Base-by-base conservation (phyloP, 2,888 invertebrate genomes). In the Lepidocyrtoides sp. region DNA sequence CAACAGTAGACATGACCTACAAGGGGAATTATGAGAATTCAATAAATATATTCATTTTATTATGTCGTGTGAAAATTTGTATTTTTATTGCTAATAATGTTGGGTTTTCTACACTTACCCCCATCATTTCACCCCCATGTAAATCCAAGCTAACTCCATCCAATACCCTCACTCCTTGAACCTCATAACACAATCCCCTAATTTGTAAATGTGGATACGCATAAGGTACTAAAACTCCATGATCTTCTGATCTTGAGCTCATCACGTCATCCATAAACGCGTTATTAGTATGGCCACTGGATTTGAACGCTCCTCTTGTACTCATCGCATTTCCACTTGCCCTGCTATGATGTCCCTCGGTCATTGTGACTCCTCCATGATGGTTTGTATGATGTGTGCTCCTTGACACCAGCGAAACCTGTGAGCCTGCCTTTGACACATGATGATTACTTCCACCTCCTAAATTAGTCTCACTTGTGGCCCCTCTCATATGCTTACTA, bases 41-140 rank as follows among this genome's bases (percentile, higher is more conserved):
- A n/a, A n/a, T n/a, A n/a, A n/a, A n/a, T n/a, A n/a, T n/a, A n/a
- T n/a, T n/a, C n/a, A n/a, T n/a, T n/a, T n/a, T n/a, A n/a, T n/a
- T n/a, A n/a, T n/a, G n/a, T n/a, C n/a, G n/a, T n/a, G n/a, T n/a
- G n/a, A n/a, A n/a, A n/a, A n/a, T n/a, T n/a, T n/a, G n/a, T n/a
- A n/a, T n/a, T n/a, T n/a, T n/a, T n/a, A n/a, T n/a, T n/a, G n/a
- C n/a, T n/a, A n/a, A n/a, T n/a, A n/a, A n/a, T n/a, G n/a, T n/a
- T n/a, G n/a, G n/a, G n/a, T n/a, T n/a, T n/a, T n/a, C n/a, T n/a
- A n/a, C n/a, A n/a, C n/a, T n/a, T n/a, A 99, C 96, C 1, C 98
- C 98, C 94, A 99, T 96, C 66, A 99, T 96, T 95, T 99, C 99
- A 1, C 98, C 98, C 0, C 98, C 98, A 93, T 97, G 97, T 32